Conservation (phyloP, 2,888 invertebrate genomes). For the Priocnemis perturbator region DNA sequence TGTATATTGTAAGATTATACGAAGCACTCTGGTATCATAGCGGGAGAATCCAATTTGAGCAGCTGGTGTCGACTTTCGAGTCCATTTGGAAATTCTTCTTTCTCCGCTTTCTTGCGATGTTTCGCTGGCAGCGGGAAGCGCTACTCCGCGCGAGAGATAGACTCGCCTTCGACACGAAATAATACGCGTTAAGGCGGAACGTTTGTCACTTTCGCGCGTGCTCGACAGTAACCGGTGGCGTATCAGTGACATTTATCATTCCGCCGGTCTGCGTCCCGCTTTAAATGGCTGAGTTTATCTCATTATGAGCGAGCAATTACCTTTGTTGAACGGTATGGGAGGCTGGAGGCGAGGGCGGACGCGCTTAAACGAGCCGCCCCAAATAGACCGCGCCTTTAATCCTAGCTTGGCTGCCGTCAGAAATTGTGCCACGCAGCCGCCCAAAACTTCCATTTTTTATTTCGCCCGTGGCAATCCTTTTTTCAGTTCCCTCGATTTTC, state of each 20-base stretch:
- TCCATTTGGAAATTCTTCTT: background rate
- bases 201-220: too few species aligned
- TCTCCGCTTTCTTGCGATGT: background rate
- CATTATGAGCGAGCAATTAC: slow-evolving; percentile 45
- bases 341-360: background rate
- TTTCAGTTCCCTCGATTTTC: slow-evolving; percentile 10
- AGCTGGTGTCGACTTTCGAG: too few species aligned
- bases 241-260: too few species aligned
- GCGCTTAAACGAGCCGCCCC: slow-evolving; percentile 24
- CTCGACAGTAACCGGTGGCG: background rate
- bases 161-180: too few species aligned
- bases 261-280: background rate
- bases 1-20: background rate
- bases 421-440: slow-evolving; percentile 25
- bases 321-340: slow-evolving; percentile 11
- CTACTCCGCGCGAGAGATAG: background rate
- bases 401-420: slow-evolving; percentile 29
- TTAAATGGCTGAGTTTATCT: slow-evolving; percentile 27
- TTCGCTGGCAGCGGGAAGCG: too few species aligned
- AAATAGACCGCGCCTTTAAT: slow-evolving; percentile 31
- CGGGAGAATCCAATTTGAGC: too few species aligned
- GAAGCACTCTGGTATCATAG: background rate
- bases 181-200: background rate
- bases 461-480: background rate
- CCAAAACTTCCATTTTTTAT: slow-evolving; percentile 20